Conservation (phyloP, 2,797 vertebrate genomes). For the Diglossa cyanea region DNA sequence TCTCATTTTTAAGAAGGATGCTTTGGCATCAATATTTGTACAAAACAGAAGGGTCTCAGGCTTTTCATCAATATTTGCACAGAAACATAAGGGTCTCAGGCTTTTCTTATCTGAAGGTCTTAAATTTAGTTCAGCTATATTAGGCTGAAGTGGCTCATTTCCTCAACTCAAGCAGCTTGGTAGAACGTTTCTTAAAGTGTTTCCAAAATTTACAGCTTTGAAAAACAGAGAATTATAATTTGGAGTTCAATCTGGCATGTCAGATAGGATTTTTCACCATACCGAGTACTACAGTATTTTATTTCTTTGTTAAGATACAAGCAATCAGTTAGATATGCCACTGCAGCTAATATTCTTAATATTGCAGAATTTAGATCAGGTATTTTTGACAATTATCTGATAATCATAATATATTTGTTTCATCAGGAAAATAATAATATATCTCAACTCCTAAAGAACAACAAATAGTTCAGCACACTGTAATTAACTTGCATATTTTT, state of each 20-base stretch:
- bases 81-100: neutral
- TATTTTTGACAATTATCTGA: neutral
- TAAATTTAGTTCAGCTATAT: neutral
- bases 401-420: neutral
- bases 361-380: neutral
- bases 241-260: neutral
- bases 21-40: neutral
- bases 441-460: neutral
- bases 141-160: neutral
- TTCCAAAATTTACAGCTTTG: neutral
- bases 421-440: neutral
- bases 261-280: neutral
- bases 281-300: neutral
- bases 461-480: neutral
- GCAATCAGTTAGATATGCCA: neutral
- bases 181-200: neutral
- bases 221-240: neutral
- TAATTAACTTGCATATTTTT: neutral
- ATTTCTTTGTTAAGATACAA: neutral
- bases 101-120: neutral
- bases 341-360: neutral
- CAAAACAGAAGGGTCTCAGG: neutral
- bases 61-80: neutral
- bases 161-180: conserved; percentile 3
- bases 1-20: neutral